These are phyloP conservation scores for Trichogramma evanescens DNA, from an alignment of 2,888 invertebrate genomes.

Conservation along the genomic window DNA sequence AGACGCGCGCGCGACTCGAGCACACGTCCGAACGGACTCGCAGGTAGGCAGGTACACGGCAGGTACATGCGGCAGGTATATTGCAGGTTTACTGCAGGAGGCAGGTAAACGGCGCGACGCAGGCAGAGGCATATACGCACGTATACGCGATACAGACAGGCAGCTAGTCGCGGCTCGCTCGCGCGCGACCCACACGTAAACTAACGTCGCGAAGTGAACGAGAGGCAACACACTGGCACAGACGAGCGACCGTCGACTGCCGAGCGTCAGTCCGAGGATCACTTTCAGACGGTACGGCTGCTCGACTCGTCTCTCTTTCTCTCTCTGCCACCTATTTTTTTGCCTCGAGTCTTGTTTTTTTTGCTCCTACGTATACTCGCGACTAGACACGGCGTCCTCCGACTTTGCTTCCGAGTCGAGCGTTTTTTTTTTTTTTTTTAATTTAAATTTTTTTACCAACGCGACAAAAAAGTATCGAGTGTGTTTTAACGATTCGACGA, in stretches of 20 bases:
- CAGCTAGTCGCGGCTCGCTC: background rate
- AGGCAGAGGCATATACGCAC: background rate
- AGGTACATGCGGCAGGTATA: background rate
- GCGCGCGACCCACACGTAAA: too few relatives aligned
- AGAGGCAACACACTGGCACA: background rate
- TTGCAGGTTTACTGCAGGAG: background rate
- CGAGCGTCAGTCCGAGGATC: conserved; percentile 36
- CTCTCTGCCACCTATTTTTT: conserved; percentile 11
- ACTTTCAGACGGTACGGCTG: conserved; percentile 38
- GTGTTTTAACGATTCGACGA: too few relatives aligned
- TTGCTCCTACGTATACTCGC: too few relatives aligned
- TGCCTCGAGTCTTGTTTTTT: background rate
- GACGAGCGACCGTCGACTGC: conserved; percentile 25
- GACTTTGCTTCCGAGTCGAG: too few relatives aligned
- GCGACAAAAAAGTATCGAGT: too few relatives aligned
- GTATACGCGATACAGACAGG: background rate
- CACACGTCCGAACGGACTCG: too few relatives aligned
- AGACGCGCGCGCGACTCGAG: too few relatives aligned
- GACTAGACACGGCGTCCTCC: too few relatives aligned
- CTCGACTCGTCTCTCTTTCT: conserved; percentile 22
- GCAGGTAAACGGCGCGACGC: background rate
- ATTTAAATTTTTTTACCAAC: too few relatives aligned
- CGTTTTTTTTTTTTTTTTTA: too few relatives aligned
- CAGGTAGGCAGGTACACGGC: background rate
- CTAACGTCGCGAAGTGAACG: background rate